Conservation (phyloP, 2,888 invertebrate genomes). For the Caenorhabditis panamensis region DNA sequence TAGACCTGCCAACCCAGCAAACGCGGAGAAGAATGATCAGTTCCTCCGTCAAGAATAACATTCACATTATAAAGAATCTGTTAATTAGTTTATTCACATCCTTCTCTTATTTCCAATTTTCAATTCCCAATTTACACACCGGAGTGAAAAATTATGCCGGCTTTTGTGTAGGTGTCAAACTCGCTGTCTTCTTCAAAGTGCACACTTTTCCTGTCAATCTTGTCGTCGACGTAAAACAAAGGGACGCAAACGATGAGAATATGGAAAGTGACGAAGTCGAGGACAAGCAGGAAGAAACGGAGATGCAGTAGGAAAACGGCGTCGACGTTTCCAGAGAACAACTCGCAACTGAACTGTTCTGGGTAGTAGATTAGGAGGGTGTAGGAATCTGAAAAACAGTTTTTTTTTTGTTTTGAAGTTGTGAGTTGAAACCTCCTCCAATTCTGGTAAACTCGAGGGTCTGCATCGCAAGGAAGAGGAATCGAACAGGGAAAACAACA, state of each 20-base stretch:
- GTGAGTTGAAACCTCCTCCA: conserved; percentile 3
- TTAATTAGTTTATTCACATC: too few species aligned
- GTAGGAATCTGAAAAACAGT: conserved; percentile 12
- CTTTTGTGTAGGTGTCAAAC: not conserved
- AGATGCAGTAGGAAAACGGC: conserved; percentile 14
- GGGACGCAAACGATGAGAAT: conserved; percentile 5
- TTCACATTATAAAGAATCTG: too few species aligned
- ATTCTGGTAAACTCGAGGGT: conserved; percentile 17
- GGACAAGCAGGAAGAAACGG: conserved; percentile 10
- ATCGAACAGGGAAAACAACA: conserved; percentile 11
- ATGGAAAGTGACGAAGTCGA: conserved; percentile 11
- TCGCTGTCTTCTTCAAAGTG: not conserved
- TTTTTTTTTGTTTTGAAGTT: too few species aligned
- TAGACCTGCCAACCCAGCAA: too few species aligned
- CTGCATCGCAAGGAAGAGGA: conserved; percentile 17
- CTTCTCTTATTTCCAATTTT: too few species aligned
- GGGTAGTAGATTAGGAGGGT: conserved; percentile 1
- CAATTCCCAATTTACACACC: not conserved
- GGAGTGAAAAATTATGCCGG: not conserved
- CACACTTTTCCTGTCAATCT: not conserved
- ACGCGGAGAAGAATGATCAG: too few species aligned
- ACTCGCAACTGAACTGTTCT: not conserved
- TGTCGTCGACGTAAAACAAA: conserved; percentile 13
- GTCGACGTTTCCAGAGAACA: not conserved
- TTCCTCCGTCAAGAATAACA: too few species aligned